Conservation (phyloP, 2,888 invertebrate species). For the Embidobia sp. region DNA sequence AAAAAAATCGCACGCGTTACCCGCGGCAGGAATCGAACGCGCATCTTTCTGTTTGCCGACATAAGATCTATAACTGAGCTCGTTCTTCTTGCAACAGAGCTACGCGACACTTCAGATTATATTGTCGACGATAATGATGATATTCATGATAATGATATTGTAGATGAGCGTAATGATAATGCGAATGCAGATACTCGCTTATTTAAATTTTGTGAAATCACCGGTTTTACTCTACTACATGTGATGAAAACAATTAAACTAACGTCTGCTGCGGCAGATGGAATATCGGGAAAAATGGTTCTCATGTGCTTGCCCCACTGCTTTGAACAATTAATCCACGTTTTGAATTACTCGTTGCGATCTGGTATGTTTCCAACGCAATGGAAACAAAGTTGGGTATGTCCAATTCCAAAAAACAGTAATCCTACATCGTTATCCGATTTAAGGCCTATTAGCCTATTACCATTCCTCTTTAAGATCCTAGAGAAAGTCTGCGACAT, state of each 20-base stretch:
- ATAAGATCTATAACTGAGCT: too few species aligned
- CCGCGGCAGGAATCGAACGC: too few species aligned
- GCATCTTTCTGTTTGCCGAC: too few species aligned
- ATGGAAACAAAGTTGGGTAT: conserved; percentile 9
- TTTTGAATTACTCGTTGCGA: neutral
- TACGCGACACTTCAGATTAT: too few species aligned
- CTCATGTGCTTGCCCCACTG: neutral
- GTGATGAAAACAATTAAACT: neutral
- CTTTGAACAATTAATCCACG: neutral
- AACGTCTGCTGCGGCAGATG: conserved; percentile 1
- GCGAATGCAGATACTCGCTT: too few species aligned
- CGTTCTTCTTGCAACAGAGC: too few species aligned
- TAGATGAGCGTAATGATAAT: too few species aligned
- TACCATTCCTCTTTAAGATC: conserved; percentile 5
- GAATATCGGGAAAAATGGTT: conserved; percentile 10
- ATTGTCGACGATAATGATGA: too few species aligned
- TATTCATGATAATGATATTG: too few species aligned
- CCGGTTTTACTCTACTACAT: too few species aligned
- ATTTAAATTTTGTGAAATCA: too few species aligned
- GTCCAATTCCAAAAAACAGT: neutral
- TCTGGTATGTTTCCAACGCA: neutral
- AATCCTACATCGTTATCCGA: neutral
- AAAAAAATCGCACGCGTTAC: too few species aligned
- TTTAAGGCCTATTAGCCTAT: conserved; percentile 4
- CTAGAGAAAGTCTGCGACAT: neutral